Evolutionary conservation across 2,888 invertebrate genomes (phyloP).

Genomic region (Amiota communis): DNA sequence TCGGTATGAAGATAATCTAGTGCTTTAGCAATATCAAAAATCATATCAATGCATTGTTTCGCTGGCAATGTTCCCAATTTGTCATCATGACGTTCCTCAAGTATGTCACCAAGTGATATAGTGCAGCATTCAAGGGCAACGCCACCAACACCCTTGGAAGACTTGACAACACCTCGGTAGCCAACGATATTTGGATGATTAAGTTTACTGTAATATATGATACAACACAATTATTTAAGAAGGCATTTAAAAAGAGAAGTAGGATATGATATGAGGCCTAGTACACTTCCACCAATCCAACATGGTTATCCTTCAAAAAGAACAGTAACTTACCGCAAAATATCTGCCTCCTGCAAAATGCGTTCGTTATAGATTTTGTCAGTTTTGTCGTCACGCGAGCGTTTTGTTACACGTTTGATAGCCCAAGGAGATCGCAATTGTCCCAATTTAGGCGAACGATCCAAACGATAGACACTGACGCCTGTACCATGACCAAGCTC

Average conservation of each 20-base stretch:
- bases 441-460: conserved; percentile 81
- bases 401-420: conserved; percentile 81
- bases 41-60: conserved; percentile 79
- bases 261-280: no score
- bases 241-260: no score
- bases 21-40: conserved; percentile 80
- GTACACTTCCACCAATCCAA: no score
- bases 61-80: conserved; percentile 77
- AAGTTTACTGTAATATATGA: conserved; percentile 72
- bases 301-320: no score
- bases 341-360: conserved; percentile 81
- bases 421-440: conserved; percentile 89
- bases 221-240: no score
- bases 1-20: conserved; percentile 85
- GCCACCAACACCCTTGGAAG: conserved; percentile 74
- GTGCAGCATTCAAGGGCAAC: conserved; percentile 87
- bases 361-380: conserved; percentile 74
- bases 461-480: conserved; percentile 83
- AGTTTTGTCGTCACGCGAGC: conserved; percentile 52
- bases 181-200: conserved; percentile 90
- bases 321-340: conserved; percentile 75
- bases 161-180: conserved; percentile 76
- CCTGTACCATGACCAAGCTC: conserved; percentile 86
- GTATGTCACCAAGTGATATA: conserved; percentile 81
- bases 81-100: conserved; percentile 80